These are phyloP conservation scores for Cryptocheilus praepositus DNA, from an alignment of 2,888 invertebrate genomes.

Conservation along the genomic window DNA sequence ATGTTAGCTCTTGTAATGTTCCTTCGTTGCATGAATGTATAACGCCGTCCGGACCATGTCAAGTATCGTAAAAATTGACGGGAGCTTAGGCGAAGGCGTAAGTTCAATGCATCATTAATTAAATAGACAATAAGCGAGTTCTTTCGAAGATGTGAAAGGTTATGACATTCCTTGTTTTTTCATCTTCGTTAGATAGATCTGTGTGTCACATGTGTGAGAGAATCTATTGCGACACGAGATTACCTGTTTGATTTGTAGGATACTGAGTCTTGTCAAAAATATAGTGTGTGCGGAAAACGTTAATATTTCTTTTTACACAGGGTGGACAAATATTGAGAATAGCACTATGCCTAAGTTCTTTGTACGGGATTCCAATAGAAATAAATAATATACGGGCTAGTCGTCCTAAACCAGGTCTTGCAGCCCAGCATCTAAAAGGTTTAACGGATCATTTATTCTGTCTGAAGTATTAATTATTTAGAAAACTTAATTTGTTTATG, in stretches of 20 bases:
- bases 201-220: neutral
- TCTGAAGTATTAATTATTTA: neutral
- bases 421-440: conserved; percentile 90
- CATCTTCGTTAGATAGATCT: neutral
- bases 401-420: conserved; percentile 88
- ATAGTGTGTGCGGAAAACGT: neutral
- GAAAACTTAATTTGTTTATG: conserved; percentile 1
- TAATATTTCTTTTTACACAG: conserved; percentile 74
- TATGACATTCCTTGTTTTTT: neutral
- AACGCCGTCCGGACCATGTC: conserved; percentile 46
- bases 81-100: conserved; percentile 88
- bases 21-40: conserved; percentile 9
- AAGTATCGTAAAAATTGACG: conserved; percentile 81
- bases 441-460: conserved; percentile 30
- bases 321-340: conserved; percentile 94
- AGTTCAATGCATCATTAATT: conserved; percentile 51
- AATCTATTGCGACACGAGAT: neutral
- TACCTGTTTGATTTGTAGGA: neutral
- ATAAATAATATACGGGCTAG: conserved; percentile 89
- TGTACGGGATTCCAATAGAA: conserved; percentile 77
- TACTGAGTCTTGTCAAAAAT: neutral
- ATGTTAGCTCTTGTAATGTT: neutral
- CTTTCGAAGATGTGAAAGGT: conserved; percentile 3
- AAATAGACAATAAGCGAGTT: neutral
- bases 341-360: conserved; percentile 86